A percentile compares a stretch with the other conserved stretches of the same genome.
Evolutionary conservation across 1,140 invertebrate species (phyloP).

Genomic region (Hesperophylax magnus): DNA sequence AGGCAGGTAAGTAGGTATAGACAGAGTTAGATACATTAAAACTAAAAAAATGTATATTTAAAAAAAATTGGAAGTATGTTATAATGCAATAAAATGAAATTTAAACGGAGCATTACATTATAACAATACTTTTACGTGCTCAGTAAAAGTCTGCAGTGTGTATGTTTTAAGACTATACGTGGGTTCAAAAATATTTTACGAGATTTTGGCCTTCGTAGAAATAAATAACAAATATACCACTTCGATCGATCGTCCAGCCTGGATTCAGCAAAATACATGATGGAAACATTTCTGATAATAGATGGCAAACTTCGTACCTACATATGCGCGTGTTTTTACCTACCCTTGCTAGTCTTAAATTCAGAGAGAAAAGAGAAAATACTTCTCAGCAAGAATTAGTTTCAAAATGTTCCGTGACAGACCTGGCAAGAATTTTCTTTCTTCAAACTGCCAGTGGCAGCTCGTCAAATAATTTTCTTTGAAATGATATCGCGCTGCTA

Average conservation of each 20-base stretch:
- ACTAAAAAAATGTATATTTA: too few species aligned
- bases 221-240: constrained; percentile 26
- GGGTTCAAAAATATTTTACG: background rate
- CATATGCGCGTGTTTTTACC: constrained; percentile 26
- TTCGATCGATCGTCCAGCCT: background rate
- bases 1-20: too few species aligned
- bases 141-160: too few species aligned
- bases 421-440: constrained; percentile 37
- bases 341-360: background rate
- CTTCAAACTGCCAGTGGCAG: background rate
- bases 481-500: background rate
- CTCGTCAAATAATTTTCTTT: background rate
- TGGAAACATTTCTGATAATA: constrained; percentile 28
- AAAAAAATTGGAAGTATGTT: too few species aligned
- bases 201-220: background rate
- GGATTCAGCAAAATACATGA: constrained; percentile 35
- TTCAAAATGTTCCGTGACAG: constrained; percentile 52
- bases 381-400: constrained; percentile 41
- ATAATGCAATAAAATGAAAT: too few species aligned
- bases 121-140: too few species aligned
- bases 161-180: too few species aligned
- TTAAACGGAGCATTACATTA: too few species aligned
- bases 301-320: constrained; percentile 33
- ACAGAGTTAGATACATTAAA: too few species aligned
- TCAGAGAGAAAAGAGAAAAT: constrained; percentile 35